These are phyloP conservation scores for Alectoris magna DNA, from an alignment of 2,797 vertebrate genomes.

Conservation along the genomic window DNA sequence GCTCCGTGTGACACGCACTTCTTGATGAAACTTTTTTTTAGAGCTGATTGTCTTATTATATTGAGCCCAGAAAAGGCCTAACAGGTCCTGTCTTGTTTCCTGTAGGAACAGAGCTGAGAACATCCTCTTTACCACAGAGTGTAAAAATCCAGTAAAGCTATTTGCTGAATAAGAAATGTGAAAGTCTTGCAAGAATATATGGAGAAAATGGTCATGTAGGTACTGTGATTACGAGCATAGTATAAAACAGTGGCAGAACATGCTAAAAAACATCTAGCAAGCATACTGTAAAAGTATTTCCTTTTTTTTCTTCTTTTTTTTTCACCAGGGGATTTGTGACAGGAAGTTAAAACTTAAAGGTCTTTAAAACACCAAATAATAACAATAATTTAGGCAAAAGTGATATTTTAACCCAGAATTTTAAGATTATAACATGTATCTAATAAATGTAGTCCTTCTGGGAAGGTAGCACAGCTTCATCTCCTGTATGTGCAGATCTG, in stretches of 20 bases:
- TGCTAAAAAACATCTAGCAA: not conserved
- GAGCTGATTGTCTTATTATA: not conserved
- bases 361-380: not conserved
- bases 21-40: not conserved
- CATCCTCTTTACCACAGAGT: not conserved
- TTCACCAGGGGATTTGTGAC: not conserved
- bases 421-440: slow-evolving; percentile 8
- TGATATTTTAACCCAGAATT: slow-evolving; percentile 34
- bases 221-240: not conserved
- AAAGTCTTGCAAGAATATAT: not conserved
- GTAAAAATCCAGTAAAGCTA: not conserved
- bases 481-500: slow-evolving; percentile 14
- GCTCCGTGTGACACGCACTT: not conserved
- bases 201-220: not conserved
- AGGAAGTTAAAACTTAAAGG: not conserved
- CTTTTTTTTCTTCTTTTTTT: not conserved
- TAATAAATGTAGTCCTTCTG: slow-evolving; percentile 46
- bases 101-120: not conserved
- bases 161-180: not conserved
- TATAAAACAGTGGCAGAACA: not conserved
- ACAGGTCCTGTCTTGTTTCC: not conserved
- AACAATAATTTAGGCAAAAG: not conserved
- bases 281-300: not conserved
- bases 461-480: slow-evolving; percentile 25
- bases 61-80: not conserved